Percentiles rank a stretch among this genome's conserved stretches.
Evolutionary conservation across 2,113 vertebrate species (phyloP).

Genomic region (Toxostoma redivivum): DNA sequence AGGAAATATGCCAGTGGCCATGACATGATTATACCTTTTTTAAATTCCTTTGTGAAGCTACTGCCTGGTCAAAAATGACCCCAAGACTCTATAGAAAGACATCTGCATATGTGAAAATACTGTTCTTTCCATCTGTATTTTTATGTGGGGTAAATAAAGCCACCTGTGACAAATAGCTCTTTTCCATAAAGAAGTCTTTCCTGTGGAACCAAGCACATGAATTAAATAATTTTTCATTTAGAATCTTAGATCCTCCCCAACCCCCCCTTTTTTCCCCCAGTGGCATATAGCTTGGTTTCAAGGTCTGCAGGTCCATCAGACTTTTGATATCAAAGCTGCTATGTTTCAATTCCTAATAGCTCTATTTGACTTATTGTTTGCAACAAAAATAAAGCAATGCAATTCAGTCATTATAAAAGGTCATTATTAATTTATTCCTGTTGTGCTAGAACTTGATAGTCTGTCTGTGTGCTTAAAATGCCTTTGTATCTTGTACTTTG

Average conservation of each 20-base stretch:
- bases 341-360: neutral
- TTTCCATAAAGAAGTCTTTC: neutral
- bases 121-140: neutral
- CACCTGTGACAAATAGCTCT: neutral
- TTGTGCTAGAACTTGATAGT: slow-evolving; percentile 40
- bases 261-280: rapidly evolving
- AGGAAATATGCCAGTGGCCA: neutral
- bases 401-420: slow-evolving; percentile 47
- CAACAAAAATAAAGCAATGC: neutral
- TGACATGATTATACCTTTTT: neutral
- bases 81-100: neutral
- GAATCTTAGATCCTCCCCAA: rapidly evolving
- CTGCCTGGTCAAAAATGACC: neutral
- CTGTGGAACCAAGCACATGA: neutral
- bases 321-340: neutral
- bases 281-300: neutral
- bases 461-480: slow-evolving; percentile 53
- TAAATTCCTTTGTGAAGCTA: neutral
- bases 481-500: slow-evolving; percentile 54
- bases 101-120: neutral
- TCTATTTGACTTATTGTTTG: neutral
- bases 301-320: neutral
- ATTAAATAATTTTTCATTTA: neutral
- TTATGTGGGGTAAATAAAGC: neutral
- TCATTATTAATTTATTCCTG: slow-evolving; percentile 64